phyloP scores from a whole-genome alignment of 2,113 vertebrate genomes.

The Coreoperca whiteheadi region DNA sequence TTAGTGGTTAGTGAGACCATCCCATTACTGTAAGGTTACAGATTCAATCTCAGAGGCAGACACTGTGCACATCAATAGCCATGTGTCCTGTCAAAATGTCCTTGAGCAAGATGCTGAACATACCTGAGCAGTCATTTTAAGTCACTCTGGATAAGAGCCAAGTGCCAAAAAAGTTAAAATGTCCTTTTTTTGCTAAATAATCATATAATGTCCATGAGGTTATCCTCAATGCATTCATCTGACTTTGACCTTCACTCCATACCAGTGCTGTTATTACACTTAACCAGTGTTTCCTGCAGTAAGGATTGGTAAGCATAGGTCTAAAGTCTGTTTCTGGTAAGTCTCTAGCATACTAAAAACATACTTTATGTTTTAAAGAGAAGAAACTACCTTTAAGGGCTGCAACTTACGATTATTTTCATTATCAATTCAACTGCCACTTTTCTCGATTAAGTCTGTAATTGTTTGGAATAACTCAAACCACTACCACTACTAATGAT shows the following conservation, averaged over 20 bases:
- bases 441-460: background rate
- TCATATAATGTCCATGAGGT: constrained; percentile 22
- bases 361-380: background rate
- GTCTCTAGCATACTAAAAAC: background rate
- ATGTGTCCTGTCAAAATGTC: constrained; percentile 65
- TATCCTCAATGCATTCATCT: constrained; percentile 13
- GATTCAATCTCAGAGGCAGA: constrained; percentile 71
- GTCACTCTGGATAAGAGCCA: constrained; percentile 38
- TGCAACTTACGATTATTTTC: too few species aligned
- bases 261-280: constrained; percentile 10
- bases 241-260: constrained; percentile 27
- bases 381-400: background rate
- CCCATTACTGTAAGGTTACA: constrained; percentile 77
- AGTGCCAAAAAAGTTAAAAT: constrained; percentile 36
- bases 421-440: background rate
- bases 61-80: constrained; percentile 60
- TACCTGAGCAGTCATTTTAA: constrained; percentile 46
- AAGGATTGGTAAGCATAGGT: background rate
- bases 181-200: constrained; percentile 4
- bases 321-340: background rate
- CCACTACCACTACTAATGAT: too few species aligned
- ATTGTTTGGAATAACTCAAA: too few species aligned
- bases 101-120: constrained; percentile 72
- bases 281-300: background rate
- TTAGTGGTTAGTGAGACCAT: constrained; percentile 75